Conservation (phyloP, 2,113 vertebrate genomes). For the Dendrocopos noguchii region DNA sequence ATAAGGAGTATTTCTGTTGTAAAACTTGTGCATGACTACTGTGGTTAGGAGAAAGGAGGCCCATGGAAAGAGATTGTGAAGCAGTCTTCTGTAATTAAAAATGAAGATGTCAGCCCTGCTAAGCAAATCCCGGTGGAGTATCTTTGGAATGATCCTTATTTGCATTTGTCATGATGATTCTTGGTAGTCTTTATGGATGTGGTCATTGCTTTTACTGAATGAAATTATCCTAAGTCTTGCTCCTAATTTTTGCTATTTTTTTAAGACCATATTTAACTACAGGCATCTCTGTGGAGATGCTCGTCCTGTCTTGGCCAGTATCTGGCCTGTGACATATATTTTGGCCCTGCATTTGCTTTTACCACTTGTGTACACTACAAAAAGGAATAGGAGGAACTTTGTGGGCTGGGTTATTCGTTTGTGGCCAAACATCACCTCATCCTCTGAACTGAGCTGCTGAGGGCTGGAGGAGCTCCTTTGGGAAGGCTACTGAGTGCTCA, state of each 20-base stretch:
- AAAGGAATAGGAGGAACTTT: background rate
- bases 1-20: background rate
- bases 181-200: background rate
- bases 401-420: background rate
- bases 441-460: background rate
- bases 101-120: background rate
- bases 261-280: background rate
- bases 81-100: background rate
- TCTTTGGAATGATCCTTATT: background rate
- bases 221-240: background rate
- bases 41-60: background rate
- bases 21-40: background rate
- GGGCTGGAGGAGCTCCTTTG: background rate
- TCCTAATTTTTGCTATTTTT: background rate
- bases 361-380: background rate
- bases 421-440: background rate
- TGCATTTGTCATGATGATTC: background rate
- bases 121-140: background rate
- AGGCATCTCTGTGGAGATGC: background rate
- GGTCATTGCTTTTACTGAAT: background rate
- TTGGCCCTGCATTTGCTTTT: background rate
- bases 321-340: background rate
- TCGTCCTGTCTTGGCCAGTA: background rate
- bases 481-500: background rate
- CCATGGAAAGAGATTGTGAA: background rate